Evolutionary conservation across 2,888 invertebrate species (phyloP).

Genomic region (Calliphora vomitoria): DNA sequence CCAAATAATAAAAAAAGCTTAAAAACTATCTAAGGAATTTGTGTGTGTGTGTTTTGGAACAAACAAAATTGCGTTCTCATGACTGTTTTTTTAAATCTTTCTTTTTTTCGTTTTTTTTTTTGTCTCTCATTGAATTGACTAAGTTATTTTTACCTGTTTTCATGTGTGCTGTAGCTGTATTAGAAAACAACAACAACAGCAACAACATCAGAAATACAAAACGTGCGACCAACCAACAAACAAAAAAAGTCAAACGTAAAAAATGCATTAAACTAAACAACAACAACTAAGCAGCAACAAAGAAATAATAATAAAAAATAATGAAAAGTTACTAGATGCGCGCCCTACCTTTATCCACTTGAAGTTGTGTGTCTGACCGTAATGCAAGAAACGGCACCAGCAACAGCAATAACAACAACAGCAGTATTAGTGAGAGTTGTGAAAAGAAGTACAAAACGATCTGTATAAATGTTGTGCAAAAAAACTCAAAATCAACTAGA

Average conservation of each 20-base stretch:
- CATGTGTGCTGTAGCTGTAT: conserved; percentile 20
- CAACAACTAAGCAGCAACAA: background rate
- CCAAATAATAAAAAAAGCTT: too few species aligned
- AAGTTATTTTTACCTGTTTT: conserved; percentile 57
- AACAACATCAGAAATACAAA: conserved; percentile 36
- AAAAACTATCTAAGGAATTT: conserved; percentile 58
- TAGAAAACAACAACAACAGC: conserved; percentile 27
- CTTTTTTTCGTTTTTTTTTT: background rate
- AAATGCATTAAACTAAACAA: conserved; percentile 43
- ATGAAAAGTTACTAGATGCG: conserved; percentile 12
- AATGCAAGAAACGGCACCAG: conserved; percentile 39
- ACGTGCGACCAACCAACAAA: conserved; percentile 48
- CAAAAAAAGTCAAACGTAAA: background rate
- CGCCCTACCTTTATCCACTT: conserved; percentile 54
- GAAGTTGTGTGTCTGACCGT: conserved; percentile 43
- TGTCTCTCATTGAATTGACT: conserved; percentile 15
- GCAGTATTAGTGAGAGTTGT: conserved; percentile 35
- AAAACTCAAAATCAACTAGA: conserved; percentile 4
- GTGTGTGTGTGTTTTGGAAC: conserved; percentile 26
- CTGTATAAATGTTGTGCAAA: conserved; percentile 44
- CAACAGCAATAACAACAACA: conserved; percentile 13
- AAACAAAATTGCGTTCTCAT: conserved; percentile 20
- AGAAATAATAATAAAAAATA: conserved; percentile 14
- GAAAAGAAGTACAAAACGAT: conserved; percentile 39
- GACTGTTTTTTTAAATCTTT: conserved; percentile 45